Evolutionary conservation across 1,140 invertebrate genomes (phyloP), one percentile per base, ranked within the genome.

Genomic region (Chelonus insularis): DNA sequence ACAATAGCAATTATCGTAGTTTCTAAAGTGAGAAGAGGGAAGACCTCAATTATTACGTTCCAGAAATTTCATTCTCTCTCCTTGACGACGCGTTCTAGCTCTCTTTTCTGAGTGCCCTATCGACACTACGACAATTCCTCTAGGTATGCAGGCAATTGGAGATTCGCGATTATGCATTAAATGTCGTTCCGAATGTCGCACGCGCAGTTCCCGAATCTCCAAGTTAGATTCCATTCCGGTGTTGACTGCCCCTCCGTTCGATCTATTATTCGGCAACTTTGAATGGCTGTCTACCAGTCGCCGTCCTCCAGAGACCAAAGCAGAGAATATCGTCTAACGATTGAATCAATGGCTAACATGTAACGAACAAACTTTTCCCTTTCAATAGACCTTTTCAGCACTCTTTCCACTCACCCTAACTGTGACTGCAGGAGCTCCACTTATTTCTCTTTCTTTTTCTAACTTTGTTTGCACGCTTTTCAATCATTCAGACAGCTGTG

Each of bases 201-300:
- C 34, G 11, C 4, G 52, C 36, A 55, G 4, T n/a, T 11, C 34
- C 20, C 8, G 29, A 55, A 55, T 29, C 20, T 55, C 52, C 36
- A 29, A 37, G 7, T 37, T 20, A 16, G 11, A 55, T 39, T 55
- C 34, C 18, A 11, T n/a, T 5, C 14, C 16, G 3, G 18, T 37
- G 20, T 56, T n/a, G 25, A 18, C n/a, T 16, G 12, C 25, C 9
- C 5, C 21, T 21, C 11, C 16, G 20, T 3, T 32, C 41, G 41
- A 41, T 60, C 9, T 21, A 20, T 51, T 48, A 63, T 63, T 63
- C 45, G 37, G 6, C 12, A 57, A 57, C 55, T 63, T 63, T 63
- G 48, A 63, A 57, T 63, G 47, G 25, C 36, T 45, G 25, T 62
- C 21, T 43, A 29, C n/a, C 11, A 11, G 47, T 12, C 18, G 6